Conservation (phyloP, 2,797 vertebrate genomes). For the Tapirus indicus region DNA sequence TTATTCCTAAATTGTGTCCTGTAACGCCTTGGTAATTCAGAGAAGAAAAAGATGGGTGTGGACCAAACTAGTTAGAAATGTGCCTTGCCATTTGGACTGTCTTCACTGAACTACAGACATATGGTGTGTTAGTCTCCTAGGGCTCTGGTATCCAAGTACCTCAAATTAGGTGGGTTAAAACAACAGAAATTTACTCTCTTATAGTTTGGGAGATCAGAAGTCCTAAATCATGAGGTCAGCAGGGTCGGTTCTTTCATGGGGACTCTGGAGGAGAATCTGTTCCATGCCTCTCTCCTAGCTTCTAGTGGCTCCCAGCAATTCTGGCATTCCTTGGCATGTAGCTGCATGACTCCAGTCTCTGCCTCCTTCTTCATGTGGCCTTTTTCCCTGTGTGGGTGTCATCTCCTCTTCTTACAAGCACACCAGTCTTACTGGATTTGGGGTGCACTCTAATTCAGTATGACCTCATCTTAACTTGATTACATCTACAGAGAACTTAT, state of each 20-base stretch:
- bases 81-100: not conserved
- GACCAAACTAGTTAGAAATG: not conserved
- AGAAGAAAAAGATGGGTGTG: not conserved
- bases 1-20: not conserved
- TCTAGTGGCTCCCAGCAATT: not conserved
- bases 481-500: not conserved
- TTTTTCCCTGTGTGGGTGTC: not conserved
- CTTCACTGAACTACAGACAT: not conserved
- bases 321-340: not conserved
- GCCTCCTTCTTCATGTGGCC: not conserved
- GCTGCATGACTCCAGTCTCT: not conserved
- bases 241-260: not conserved
- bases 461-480: not conserved
- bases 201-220: not conserved
- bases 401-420: not conserved
- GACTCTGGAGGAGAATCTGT: not conserved
- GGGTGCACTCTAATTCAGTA: not conserved
- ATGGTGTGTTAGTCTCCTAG: not conserved
- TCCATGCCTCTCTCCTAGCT: not conserved
- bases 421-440: not conserved
- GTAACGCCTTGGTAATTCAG: constrained; percentile 9
- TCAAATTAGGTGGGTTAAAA: not conserved
- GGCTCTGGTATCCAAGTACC: not conserved
- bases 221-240: not conserved
- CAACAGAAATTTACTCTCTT: not conserved